Percentiles rank a stretch among this genome's conserved stretches.
Conservation (phyloP, 2,888 invertebrate species). For the Leptopilina myrica region DNA sequence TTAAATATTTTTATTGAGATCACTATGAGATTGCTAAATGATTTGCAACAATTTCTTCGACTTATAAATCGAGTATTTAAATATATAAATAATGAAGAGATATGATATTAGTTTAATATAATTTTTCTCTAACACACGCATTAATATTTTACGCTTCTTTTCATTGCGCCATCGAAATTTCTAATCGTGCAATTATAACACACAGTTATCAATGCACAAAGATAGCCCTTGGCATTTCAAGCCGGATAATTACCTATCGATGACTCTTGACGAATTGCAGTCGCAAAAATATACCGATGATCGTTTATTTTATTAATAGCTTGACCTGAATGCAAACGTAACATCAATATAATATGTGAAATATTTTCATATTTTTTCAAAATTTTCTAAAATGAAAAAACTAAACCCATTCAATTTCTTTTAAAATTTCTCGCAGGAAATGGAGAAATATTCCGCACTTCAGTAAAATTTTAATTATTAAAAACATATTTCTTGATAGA, state of each 20-base stretch:
- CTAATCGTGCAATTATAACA: constrained; percentile 5
- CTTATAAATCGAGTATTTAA: no score
- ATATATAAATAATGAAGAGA: background rate
- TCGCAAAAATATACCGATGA: constrained; percentile 15
- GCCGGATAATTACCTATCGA: constrained; percentile 21
- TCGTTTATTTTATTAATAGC: background rate
- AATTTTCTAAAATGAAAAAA: no score
- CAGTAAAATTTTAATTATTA: no score
- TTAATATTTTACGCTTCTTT: background rate
- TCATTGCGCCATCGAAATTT: constrained; percentile 4
- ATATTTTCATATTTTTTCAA: background rate
- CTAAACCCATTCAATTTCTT: no score
- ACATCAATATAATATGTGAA: background rate
- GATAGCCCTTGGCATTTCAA: constrained; percentile 28
- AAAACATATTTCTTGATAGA: no score
- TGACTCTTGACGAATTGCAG: background rate
- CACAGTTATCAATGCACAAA: constrained; percentile 18
- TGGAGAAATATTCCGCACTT: no score
- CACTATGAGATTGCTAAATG: background rate
- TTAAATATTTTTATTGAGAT: background rate
- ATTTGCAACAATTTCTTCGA: background rate
- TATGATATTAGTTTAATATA: background rate
- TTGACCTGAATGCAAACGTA: background rate
- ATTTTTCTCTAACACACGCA: constrained; percentile 5
- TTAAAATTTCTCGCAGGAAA: no score